Conservation (phyloP, 1,140 invertebrate genomes). For the Acromyrmex echinatior region DNA sequence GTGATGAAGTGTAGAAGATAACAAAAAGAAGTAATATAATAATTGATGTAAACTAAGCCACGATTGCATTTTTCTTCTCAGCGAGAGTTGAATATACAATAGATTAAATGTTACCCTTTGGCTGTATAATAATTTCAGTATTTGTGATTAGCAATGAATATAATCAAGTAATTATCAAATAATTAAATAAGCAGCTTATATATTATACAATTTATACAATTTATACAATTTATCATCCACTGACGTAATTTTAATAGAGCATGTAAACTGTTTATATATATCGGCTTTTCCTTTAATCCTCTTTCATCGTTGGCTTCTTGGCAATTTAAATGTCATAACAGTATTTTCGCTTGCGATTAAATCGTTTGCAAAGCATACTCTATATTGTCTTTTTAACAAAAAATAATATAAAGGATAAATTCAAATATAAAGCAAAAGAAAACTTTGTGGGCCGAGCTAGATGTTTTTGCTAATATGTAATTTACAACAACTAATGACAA, state of each 20-base stretch:
- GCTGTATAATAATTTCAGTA: not conserved
- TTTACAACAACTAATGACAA: too few species aligned
- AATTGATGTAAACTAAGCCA: not conserved
- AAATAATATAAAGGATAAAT: not conserved
- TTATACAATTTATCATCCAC: not conserved
- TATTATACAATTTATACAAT: not conserved
- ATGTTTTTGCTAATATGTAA: too few species aligned
- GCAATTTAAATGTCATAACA: not conserved
- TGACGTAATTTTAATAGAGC: not conserved
- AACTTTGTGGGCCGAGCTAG: too few species aligned
- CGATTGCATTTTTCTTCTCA: not conserved
- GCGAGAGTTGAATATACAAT: not conserved
- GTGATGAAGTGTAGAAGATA: not conserved
- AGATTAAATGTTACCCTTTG: not conserved
- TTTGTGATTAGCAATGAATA: not conserved
- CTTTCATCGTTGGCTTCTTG: constrained; percentile 34
- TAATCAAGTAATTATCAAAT: not conserved
- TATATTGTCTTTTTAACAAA: not conserved
- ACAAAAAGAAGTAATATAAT: not conserved
- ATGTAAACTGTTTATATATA: constrained; percentile 21
- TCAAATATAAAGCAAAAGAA: too few species aligned
- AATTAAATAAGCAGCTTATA: constrained; percentile 16
- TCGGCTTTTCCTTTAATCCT: constrained; percentile 20
- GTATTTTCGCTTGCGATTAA: not conserved
- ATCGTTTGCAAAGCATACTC: not conserved